Conservation (phyloP, 2,113 vertebrate genomes). For the Myotis davidii region DNA sequence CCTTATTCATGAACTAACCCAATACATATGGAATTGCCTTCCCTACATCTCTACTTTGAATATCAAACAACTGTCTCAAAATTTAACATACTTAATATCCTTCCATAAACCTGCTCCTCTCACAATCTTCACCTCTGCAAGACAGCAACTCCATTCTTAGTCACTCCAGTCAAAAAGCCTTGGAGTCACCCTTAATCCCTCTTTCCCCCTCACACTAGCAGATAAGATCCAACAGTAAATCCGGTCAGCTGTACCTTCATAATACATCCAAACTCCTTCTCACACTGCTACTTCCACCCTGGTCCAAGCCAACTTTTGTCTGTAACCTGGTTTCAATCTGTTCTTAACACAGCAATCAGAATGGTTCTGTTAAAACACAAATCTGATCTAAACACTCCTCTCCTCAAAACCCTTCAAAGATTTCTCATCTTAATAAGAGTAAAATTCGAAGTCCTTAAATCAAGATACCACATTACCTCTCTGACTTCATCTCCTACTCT, state of each 20-base stretch:
- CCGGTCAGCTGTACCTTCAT: background rate
- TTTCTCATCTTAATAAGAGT: background rate
- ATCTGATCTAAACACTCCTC: background rate
- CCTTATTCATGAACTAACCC: background rate
- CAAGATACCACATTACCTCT: background rate
- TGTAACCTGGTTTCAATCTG: background rate
- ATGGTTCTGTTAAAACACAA: constrained; percentile 7
- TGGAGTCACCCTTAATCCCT: background rate
- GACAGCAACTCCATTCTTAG: background rate
- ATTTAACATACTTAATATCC: background rate
- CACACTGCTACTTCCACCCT: background rate
- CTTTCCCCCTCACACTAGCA: background rate
- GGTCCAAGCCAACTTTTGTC: background rate
- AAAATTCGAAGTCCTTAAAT: background rate
- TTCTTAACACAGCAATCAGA: background rate
- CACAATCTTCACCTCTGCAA: background rate
- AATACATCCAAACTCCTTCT: background rate
- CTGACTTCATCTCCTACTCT: background rate
- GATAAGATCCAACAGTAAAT: background rate
- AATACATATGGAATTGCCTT: background rate
- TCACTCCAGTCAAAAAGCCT: background rate
- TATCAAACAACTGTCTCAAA: background rate
- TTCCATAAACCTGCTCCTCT: background rate
- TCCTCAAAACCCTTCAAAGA: background rate
- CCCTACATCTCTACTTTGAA: background rate